phyloP scores from a whole-genome alignment of 2,113 vertebrate genomes.

The Hemibates koningsi region DNA sequence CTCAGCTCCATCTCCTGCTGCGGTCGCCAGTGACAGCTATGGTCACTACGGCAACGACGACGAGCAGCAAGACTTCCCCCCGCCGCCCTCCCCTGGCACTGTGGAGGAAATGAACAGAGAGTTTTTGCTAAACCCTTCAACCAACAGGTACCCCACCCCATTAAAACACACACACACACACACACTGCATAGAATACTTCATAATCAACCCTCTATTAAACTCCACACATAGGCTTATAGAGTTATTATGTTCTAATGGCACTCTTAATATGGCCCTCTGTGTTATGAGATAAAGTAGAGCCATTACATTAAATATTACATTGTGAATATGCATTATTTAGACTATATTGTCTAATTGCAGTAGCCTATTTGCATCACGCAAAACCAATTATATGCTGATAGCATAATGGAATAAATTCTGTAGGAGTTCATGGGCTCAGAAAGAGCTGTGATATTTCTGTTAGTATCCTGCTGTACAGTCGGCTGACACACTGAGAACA shows the following conservation, averaged over 20 bases:
- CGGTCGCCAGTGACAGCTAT: neutral
- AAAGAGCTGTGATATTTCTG: neutral
- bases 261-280: neutral
- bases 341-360: conserved; percentile 18
- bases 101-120: conserved; percentile 44
- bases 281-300: conserved; percentile 29
- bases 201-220: neutral
- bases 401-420: neutral
- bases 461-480: neutral
- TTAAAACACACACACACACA: neutral
- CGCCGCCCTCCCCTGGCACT: conserved; percentile 23
- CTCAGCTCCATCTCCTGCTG: neutral
- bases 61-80: conserved; percentile 32
- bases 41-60: conserved; percentile 21
- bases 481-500: neutral
- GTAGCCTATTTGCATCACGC: conserved; percentile 29
- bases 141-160: conserved; percentile 19
- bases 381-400: conserved; percentile 22
- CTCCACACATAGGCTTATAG: neutral
- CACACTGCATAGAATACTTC: neutral
- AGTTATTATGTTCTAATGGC: conserved; percentile 35
- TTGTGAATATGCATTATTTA: conserved; percentile 33
- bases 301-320: conserved; percentile 35
- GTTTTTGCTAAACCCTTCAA: neutral
- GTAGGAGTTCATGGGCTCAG: neutral